These are phyloP conservation scores for Glossosoma conforme DNA, from an alignment of 1,140 invertebrate genomes.

Conservation along the genomic window DNA sequence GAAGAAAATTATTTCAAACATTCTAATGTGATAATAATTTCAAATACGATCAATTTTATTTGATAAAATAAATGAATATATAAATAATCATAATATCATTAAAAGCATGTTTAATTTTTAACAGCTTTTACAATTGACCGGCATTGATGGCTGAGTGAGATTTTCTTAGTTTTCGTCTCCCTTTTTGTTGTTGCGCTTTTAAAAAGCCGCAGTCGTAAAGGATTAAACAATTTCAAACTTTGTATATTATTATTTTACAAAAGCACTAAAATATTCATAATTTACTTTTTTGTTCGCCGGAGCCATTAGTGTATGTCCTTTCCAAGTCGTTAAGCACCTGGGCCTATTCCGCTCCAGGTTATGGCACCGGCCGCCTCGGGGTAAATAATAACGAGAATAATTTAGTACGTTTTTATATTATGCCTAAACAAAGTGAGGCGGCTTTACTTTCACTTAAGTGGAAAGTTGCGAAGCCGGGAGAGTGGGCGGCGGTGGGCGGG, in stretches of 20 bases:
- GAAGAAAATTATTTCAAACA: too few relatives aligned
- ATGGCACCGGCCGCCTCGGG: conserved; percentile 8
- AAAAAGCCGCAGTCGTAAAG: conserved; percentile 8
- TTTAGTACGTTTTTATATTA: conserved; percentile 27
- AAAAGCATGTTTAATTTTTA: too few relatives aligned
- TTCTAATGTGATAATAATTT: too few relatives aligned
- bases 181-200: too few relatives aligned
- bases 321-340: conserved; percentile 30
- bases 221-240: conserved; percentile 3
- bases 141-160: too few relatives aligned
- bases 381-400: conserved; percentile 29
- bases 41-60: too few relatives aligned
- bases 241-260: background rate
- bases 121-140: too few relatives aligned
- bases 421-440: conserved; percentile 17
- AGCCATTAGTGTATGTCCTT: conserved; percentile 31
- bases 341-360: conserved; percentile 16
- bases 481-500: conserved; percentile 6
- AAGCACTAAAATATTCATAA: conserved; percentile 29
- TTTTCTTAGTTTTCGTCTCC: too few relatives aligned
- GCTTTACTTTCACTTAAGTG: conserved; percentile 25
- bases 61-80: too few relatives aligned
- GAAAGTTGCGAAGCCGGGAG: conserved; percentile 24
- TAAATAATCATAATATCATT: too few relatives aligned
- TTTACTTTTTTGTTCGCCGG: conserved; percentile 24